Evolutionary conservation across 2,888 invertebrate species (phyloP).

Genomic region (Phortica magna): DNA sequence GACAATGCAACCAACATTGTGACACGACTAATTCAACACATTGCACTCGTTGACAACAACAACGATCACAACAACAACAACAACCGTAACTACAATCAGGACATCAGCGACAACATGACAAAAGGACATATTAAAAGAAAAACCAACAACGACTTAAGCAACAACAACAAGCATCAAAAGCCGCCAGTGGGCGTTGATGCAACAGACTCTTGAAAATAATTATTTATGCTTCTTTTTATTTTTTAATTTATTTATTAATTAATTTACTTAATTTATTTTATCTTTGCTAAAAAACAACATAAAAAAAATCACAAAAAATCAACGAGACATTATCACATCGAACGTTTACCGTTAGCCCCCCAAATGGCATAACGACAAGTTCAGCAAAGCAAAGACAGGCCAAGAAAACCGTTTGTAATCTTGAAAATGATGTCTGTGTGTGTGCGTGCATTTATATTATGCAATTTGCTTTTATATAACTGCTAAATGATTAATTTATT

Average conservation of each 20-base stretch:
- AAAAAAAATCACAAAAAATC: constrained; percentile 16
- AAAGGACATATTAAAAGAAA: not conserved
- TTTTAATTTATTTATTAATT: constrained; percentile 67
- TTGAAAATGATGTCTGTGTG: constrained; percentile 35
- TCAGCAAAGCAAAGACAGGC: not conserved
- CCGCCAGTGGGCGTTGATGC: constrained; percentile 38
- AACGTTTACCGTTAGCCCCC: not conserved
- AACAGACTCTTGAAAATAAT: constrained; percentile 60
- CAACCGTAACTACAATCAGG: constrained; percentile 1
- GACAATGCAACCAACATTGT: constrained; percentile 10
- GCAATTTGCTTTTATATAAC: constrained; percentile 49
- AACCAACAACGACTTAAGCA: constrained; percentile 40
- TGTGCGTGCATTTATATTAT: constrained; percentile 52
- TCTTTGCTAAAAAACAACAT: constrained; percentile 58
- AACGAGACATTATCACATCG: not conserved
- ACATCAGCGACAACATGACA: constrained; percentile 22
- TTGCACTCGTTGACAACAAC: constrained; percentile 37
- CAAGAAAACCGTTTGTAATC: constrained; percentile 5
- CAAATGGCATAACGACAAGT: not conserved
- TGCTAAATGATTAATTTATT: constrained; percentile 21
- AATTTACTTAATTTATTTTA: constrained; percentile 75
- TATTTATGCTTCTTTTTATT: constrained; percentile 68
- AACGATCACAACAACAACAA: constrained; percentile 36
- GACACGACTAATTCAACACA: constrained; percentile 34
- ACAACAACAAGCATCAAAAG: constrained; percentile 53